Percentiles rank a stretch among this genome's conserved stretches.
These are phyloP conservation scores for Odontocerum albicorne DNA, from an alignment of 2,888 invertebrate species.

Conservation along the genomic window DNA sequence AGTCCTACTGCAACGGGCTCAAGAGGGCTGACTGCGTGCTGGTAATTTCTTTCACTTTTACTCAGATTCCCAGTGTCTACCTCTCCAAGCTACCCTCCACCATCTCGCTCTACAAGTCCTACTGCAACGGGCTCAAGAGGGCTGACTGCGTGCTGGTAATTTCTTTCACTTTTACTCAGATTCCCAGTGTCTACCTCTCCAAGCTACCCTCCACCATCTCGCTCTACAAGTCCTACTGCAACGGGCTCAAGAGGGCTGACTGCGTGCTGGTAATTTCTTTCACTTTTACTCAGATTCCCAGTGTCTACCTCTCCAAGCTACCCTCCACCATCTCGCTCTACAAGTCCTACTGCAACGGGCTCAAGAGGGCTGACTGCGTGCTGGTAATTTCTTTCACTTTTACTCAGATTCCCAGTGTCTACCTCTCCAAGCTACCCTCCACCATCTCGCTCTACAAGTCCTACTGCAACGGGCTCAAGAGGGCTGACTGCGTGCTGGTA, in stretches of 20 bases:
- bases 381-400: conserved; percentile 54
- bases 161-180: conserved; percentile 36
- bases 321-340: conserved; percentile 75
- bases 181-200: conserved; percentile 70
- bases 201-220: conserved; percentile 74
- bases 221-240: conserved; percentile 80
- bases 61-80: conserved; percentile 68
- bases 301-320: conserved; percentile 73
- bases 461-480: conserved; percentile 81
- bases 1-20: conserved; percentile 80
- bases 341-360: conserved; percentile 79
- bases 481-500: conserved; percentile 83
- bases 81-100: conserved; percentile 72
- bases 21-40: conserved; percentile 84
- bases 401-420: conserved; percentile 64
- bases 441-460: conserved; percentile 78
- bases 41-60: conserved; percentile 47
- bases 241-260: conserved; percentile 82
- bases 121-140: conserved; percentile 81
- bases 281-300: conserved; percentile 51
- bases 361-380: conserved; percentile 84
- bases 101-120: conserved; percentile 77
- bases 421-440: conserved; percentile 71
- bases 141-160: conserved; percentile 81
- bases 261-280: conserved; percentile 68